phyloP scores from a whole-genome alignment of 1,140 invertebrate species.

The Neoseiulus cucumeris region DNA sequence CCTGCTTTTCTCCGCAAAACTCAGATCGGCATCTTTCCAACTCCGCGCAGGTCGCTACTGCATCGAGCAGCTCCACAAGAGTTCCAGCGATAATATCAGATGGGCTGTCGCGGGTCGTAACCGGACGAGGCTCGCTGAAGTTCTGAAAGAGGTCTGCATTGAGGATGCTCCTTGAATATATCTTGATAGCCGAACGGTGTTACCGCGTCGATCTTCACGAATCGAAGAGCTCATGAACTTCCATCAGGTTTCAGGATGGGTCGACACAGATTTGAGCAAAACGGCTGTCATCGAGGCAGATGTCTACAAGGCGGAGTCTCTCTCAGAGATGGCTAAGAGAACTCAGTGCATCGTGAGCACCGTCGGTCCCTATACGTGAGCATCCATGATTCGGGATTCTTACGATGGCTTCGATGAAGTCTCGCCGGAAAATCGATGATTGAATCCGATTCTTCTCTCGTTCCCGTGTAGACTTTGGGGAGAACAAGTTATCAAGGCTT shows the following conservation, averaged over 20 bases:
- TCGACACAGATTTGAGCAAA: not conserved
- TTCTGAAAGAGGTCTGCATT: not conserved
- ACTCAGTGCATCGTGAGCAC: not conserved
- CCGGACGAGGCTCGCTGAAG: not conserved
- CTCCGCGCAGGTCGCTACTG: not conserved
- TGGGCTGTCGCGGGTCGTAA: not conserved
- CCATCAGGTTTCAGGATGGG: not conserved
- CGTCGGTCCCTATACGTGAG: constrained; percentile 1
- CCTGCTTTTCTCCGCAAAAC: too few relatives aligned
- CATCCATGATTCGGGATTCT: too few relatives aligned
- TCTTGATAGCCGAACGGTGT: too few relatives aligned
- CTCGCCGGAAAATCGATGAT: too few relatives aligned
- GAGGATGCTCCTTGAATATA: too few relatives aligned
- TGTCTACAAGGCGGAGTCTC: not conserved
- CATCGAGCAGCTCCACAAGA: not conserved
- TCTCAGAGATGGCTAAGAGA: not conserved
- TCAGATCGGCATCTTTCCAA: too few relatives aligned
- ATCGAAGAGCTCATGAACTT: too few relatives aligned
- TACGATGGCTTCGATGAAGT: too few relatives aligned
- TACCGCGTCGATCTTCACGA: too few relatives aligned
- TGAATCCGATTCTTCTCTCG: too few relatives aligned
- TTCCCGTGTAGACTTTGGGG: not conserved
- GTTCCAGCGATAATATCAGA: not conserved
- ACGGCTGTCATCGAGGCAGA: not conserved
- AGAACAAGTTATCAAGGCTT: not conserved